Percentiles rank a stretch among this genome's conserved stretches.
Conservation (phyloP, 2,888 invertebrate genomes). For the Tuta absoluta region DNA sequence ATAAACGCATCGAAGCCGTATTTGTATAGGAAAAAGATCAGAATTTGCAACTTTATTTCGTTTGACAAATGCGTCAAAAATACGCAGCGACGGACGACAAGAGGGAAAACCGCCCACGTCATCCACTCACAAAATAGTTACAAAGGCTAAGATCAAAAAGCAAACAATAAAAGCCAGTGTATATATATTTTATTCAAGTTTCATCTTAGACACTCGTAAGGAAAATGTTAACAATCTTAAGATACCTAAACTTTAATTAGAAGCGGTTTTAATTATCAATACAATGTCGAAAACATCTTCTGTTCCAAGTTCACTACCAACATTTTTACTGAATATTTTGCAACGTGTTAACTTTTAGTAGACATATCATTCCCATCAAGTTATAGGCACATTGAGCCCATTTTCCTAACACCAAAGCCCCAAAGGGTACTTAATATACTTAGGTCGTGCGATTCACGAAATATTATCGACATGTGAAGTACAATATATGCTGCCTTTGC, state of each 20-base stretch:
- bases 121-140: too few relatives aligned
- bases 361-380: constrained; percentile 35
- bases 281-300: not conserved
- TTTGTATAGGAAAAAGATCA: too few relatives aligned
- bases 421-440: constrained; percentile 13
- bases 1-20: too few relatives aligned
- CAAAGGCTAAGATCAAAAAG: not conserved
- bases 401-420: not conserved
- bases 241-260: not conserved
- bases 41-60: too few relatives aligned
- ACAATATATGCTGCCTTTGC: constrained; percentile 7
- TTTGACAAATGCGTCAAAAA: too few relatives aligned
- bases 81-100: too few relatives aligned
- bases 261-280: not conserved
- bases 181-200: not conserved
- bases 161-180: not conserved
- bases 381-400: constrained; percentile 33
- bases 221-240: too few relatives aligned
- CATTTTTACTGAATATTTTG: not conserved
- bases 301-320: not conserved
- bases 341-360: not conserved
- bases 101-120: too few relatives aligned
- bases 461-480: constrained; percentile 10
- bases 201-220: not conserved
- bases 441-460: constrained; percentile 2